phyloP scores from a whole-genome alignment of 2,888 invertebrate genomes.

The Ectropis crepuscularia region DNA sequence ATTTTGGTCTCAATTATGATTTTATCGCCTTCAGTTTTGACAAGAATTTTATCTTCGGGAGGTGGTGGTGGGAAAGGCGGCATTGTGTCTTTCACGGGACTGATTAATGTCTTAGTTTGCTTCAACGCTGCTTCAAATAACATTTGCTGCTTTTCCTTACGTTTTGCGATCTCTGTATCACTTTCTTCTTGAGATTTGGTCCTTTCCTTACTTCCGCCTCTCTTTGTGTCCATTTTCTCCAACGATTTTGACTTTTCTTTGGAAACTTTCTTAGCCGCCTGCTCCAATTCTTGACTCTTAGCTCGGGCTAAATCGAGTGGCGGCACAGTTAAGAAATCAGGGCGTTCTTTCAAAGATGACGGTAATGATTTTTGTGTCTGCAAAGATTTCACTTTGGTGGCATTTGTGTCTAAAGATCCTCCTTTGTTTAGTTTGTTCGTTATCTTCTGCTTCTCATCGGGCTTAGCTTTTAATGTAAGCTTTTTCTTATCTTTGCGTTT shows the following conservation, averaged over 20 bases:
- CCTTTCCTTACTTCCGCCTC: slow-evolving; percentile 86
- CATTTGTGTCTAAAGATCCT: slow-evolving; percentile 79
- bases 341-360: slow-evolving; percentile 79
- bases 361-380: slow-evolving; percentile 85
- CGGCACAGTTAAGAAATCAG: slow-evolving; percentile 81
- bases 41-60: slow-evolving; percentile 89
- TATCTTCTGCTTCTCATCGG: slow-evolving; percentile 75
- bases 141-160: slow-evolving; percentile 90
- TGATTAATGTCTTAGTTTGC: slow-evolving; percentile 89
- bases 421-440: slow-evolving; percentile 74
- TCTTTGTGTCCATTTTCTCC: slow-evolving; percentile 86
- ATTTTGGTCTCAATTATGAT: slow-evolving; percentile 90
- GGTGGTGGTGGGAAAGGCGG: slow-evolving; percentile 87
- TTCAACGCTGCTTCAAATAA: slow-evolving; percentile 90
- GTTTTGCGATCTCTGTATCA: slow-evolving; percentile 88
- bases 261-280: slow-evolving; percentile 76
- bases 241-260: slow-evolving; percentile 89
- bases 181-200: slow-evolving; percentile 90
- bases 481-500: slow-evolving; percentile 80
- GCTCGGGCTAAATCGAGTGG: slow-evolving; percentile 84
- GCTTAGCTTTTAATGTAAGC: slow-evolving; percentile 73
- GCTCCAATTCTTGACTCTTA: slow-evolving; percentile 86
- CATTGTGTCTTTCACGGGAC: slow-evolving; percentile 89
- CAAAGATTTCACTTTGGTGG: slow-evolving; percentile 74
- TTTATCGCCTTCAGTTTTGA: slow-evolving; percentile 89